phyloP scores from a whole-genome alignment of 2,113 vertebrate genomes.

The Cheilinus undulatus region DNA sequence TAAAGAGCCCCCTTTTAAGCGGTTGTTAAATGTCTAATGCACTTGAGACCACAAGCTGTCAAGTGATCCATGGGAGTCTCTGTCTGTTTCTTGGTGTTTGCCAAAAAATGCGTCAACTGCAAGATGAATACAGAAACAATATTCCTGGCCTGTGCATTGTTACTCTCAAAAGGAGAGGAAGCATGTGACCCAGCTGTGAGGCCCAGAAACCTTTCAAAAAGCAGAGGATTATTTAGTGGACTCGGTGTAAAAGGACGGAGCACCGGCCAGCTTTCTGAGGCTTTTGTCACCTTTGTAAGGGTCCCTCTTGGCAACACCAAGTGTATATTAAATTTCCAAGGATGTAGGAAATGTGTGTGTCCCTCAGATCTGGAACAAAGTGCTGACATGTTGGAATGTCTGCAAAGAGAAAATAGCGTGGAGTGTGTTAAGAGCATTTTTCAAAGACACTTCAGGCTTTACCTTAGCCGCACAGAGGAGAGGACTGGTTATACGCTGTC shows the following conservation, averaged over 20 bases:
- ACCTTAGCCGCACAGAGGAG: constrained; percentile 46
- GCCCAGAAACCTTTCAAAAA: constrained; percentile 21
- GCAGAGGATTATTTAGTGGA: constrained; percentile 2
- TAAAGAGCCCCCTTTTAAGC: constrained; percentile 3
- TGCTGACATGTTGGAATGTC: constrained; percentile 64
- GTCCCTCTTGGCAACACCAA: constrained; percentile 52
- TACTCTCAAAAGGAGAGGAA: constrained; percentile 9
- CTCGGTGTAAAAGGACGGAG: constrained; percentile 26
- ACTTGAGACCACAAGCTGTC: constrained; percentile 22
- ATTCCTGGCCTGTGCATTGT: background rate
- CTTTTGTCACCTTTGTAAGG: constrained; percentile 62
- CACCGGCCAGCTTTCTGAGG: constrained; percentile 35
- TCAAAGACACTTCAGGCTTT: constrained; percentile 60
- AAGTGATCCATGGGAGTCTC: constrained; percentile 35
- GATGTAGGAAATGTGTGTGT: constrained; percentile 54
- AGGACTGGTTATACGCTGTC: constrained; percentile 62
- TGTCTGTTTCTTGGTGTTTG: constrained; percentile 12
- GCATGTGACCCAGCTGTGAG: constrained; percentile 18
- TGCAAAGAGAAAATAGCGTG: constrained; percentile 44
- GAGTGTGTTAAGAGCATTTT: constrained; percentile 66
- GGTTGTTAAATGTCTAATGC: background rate
- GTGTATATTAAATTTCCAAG: constrained; percentile 57
- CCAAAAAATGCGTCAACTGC: constrained; percentile 16
- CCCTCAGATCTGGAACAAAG: constrained; percentile 59
- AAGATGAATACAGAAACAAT: constrained; percentile 16